A percentile compares a stretch with the other conserved stretches of the same genome.
phyloP scores from a whole-genome alignment of 2,113 vertebrate species.

The Engraulis encrasicolus region DNA sequence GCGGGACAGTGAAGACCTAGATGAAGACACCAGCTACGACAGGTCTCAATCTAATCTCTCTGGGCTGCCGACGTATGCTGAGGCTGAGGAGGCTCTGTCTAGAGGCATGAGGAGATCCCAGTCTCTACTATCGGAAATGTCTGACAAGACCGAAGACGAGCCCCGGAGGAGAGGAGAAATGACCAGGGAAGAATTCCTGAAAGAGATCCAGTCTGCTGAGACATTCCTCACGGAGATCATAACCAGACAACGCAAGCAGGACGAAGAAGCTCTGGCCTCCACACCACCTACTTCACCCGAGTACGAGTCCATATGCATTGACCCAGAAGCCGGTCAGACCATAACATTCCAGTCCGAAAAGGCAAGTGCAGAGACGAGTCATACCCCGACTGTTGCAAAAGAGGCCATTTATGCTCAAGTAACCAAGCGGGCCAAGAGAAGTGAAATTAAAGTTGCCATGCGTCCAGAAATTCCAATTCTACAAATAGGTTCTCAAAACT shows the following conservation, averaged over 20 bases:
- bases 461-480: slow-evolving; percentile 76
- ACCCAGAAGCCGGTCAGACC: slow-evolving; percentile 71
- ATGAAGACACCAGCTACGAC: slow-evolving; percentile 66
- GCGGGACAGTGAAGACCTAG: slow-evolving; percentile 58
- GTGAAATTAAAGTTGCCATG: slow-evolving; percentile 74
- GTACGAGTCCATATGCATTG: slow-evolving; percentile 78
- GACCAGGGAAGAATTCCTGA: slow-evolving; percentile 76
- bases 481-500: slow-evolving; percentile 72
- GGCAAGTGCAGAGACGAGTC: slow-evolving; percentile 56
- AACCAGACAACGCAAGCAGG: slow-evolving; percentile 69
- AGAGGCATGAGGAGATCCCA: slow-evolving; percentile 71
- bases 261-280: slow-evolving; percentile 60
- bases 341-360: slow-evolving; percentile 74
- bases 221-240: slow-evolving; percentile 81
- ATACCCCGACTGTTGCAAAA: slow-evolving; percentile 65
- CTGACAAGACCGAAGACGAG: slow-evolving; percentile 54
- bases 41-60: slow-evolving; percentile 64
- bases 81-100: slow-evolving; percentile 69
- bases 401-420: slow-evolving; percentile 82
- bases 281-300: slow-evolving; percentile 72
- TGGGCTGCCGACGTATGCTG: slow-evolving; percentile 62
- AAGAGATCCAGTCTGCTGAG: slow-evolving; percentile 78
- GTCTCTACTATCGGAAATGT: slow-evolving; percentile 71
- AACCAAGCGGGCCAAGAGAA: slow-evolving; percentile 78
- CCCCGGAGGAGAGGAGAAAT: slow-evolving; percentile 63